These are phyloP conservation scores for Mus spretus DNA, from an alignment of 2,797 vertebrate genomes.

Conservation along the genomic window DNA sequence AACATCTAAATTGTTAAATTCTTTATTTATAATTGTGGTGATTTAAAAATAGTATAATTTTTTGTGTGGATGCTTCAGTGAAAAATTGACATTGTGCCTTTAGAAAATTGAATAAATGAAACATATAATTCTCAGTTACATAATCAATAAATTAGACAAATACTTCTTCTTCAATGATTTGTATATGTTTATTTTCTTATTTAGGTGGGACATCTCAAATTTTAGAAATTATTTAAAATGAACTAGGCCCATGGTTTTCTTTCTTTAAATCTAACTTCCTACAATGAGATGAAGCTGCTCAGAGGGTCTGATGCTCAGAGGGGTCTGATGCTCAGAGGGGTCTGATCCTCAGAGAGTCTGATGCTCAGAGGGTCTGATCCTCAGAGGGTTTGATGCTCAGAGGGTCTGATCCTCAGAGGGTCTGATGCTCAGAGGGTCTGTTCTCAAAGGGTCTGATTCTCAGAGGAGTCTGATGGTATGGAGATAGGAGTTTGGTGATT, in stretches of 20 bases:
- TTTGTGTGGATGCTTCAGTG: slow-evolving; percentile 87
- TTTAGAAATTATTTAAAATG: slow-evolving; percentile 76
- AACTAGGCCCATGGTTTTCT: slow-evolving; percentile 56
- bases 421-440: not conserved
- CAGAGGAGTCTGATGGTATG: not conserved
- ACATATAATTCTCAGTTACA: slow-evolving; percentile 97
- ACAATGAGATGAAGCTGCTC: slow-evolving; percentile 47
- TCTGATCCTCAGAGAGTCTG: too few species aligned
- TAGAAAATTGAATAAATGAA: slow-evolving; percentile 95
- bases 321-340: not conserved
- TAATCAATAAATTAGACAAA: slow-evolving; percentile 97
- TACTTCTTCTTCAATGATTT: slow-evolving; percentile 96
- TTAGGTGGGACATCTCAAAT: slow-evolving; percentile 77
- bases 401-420: too few species aligned
- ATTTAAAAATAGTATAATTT: slow-evolving; percentile 89
- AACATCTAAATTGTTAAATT: slow-evolving; percentile 87
- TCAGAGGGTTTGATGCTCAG: too few species aligned
- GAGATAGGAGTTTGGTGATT: slow-evolving; percentile 47
- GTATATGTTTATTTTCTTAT: slow-evolving; percentile 90
- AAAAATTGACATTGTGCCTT: slow-evolving; percentile 92
- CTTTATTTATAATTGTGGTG: slow-evolving; percentile 85
- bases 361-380: not conserved
- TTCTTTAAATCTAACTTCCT: slow-evolving; percentile 63
- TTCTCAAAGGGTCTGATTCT: too few species aligned
- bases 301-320: not conserved